Percentiles rank a stretch among this genome's conserved stretches.
These are phyloP conservation scores for Clarias batrachus DNA, from an alignment of 2,113 vertebrate genomes.

Conservation along the genomic window DNA sequence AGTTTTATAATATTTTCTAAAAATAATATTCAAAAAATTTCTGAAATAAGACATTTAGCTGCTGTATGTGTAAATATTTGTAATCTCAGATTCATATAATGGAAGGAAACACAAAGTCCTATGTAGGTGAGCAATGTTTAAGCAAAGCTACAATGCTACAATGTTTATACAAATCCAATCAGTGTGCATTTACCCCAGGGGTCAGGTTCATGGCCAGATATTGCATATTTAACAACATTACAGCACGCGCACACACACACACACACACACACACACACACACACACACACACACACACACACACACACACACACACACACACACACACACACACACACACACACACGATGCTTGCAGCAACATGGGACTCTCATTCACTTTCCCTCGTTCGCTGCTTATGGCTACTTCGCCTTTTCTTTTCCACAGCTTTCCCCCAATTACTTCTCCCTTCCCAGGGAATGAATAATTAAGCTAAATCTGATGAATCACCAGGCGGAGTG, in stretches of 20 bases:
- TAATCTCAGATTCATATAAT: neutral
- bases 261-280: conserved; percentile 4
- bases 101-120: neutral
- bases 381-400: neutral
- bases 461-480: conserved; percentile 34
- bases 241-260: neutral
- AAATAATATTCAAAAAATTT: neutral
- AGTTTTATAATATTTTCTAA: neutral
- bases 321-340: conserved; percentile 4
- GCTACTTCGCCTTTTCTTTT: neutral
- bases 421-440: conserved; percentile 18
- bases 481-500: conserved; percentile 29
- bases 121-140: neutral
- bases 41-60: neutral
- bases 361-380: neutral
- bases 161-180: neutral
- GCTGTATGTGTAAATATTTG: neutral
- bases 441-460: conserved; percentile 1
- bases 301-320: neutral
- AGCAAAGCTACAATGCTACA: neutral
- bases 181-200: neutral
- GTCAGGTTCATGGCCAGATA: neutral
- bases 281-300: neutral
- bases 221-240: neutral
- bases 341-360: neutral